Evolutionary conservation across 2,888 invertebrate species (phyloP), one percentile per base, ranked within the genome.

Genomic region (Sabatieria punctata): DNA sequence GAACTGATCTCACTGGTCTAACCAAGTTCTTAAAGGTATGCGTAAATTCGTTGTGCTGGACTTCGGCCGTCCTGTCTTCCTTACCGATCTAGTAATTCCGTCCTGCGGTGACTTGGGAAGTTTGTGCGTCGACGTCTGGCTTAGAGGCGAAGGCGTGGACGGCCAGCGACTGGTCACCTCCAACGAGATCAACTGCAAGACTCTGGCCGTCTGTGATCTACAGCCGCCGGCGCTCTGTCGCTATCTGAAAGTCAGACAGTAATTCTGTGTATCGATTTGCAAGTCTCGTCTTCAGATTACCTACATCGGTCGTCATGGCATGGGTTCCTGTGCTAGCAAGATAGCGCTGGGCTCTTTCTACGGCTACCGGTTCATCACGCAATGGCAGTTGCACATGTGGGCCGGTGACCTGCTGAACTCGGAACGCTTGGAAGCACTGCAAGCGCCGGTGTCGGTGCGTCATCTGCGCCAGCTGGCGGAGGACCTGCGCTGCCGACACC

Each of bases 261-360:
- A 30, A 11, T 30, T 30, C 30, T 30, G 8, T 30, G 8, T 30
- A 8, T 30, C 30, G 8, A 8, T 30, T 11, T 11, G 15, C 30
- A 30, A 30, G 30, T 15, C 30, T 11, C 15, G 30, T 30, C 54
- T 66, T 33, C 63, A 83, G 82, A 82, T 88, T 51, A 88, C 86
- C 30, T 82, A 83, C 1, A 84, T 86, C 55, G 88, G 86, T 8
- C 76, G 85, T 13, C 85, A 85, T 62, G 86, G 86, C 41, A 84
- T 85, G 81, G 80, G 84, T 22, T 80, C 85, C 0, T 82, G 84
- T 47, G 78, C 84, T 56, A 85, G 85, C 60, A 80, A 83, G 69
- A 85, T 89, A 52, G 86, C 88, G 0, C 72, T 86, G 36, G 89
- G 88, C n/a, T 80, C 80, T 68, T 89, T 88, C 68, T 89, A 84